Evolutionary conservation across 2,113 vertebrate species (phyloP), one percentile per base, ranked within the genome.

Genomic region (Podarcis muralis): DNA sequence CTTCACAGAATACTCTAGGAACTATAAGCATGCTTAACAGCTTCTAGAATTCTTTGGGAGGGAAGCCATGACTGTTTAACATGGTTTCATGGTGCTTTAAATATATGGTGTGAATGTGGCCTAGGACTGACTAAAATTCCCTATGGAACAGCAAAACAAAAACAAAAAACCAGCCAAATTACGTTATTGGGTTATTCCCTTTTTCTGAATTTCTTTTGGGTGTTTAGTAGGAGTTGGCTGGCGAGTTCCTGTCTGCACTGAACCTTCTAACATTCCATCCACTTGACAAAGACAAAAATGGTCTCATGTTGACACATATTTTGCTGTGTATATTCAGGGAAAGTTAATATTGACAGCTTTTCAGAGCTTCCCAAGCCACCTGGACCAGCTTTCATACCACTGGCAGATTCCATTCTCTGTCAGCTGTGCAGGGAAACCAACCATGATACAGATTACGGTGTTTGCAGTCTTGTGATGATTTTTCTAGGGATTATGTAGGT

Each of bases 291-390:
- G 48, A 62, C 20, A 35, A 87, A 65, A 84, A 79, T 16, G 18
- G 85, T 78, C 30, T 53, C 18, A 30, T 78, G 74, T 78, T 84
- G 86, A 74, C 53, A 84, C 35, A 53, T 82, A 81, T 77, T 81
- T 87, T 80, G 35, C 16, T 84, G 2, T 84, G 81, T 87, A 84
- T 32, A 77, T 83, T 84, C 27, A 83, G 13, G 57, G 25, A 66
- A 90, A 87, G 86, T 87, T 80, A 84, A 87, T 84, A 74, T 81
- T 84, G 89, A 87, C 81, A 80, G 65, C 81, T 79, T 76, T 68
- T 87, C 57, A 76, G n/a, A 65, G 57, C 71, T 80, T 72, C 74
- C 81, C 35, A 57, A 77, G 62, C 57, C 25, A 83, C n/a, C 32
- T 48, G 65, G 35, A 65, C 57, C 43, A 79, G 89, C 18, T 77